phyloP scores from a whole-genome alignment of 2,113 vertebrate genomes.

The Mohoua ochrocephala region DNA sequence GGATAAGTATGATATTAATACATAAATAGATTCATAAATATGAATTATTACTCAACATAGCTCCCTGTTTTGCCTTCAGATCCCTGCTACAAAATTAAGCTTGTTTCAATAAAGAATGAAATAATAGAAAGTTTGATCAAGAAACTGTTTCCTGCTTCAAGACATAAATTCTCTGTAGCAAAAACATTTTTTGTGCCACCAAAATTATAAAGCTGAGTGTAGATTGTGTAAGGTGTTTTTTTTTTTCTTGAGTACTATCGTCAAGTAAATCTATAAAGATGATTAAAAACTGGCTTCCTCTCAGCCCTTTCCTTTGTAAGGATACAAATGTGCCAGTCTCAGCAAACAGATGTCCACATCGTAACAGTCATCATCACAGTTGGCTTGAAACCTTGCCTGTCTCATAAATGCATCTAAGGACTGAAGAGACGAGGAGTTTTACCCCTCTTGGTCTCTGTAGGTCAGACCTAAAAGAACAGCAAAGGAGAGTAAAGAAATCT shows the following conservation, averaged over 20 bases:
- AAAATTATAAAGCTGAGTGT: not conserved
- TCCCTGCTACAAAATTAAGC: not conserved
- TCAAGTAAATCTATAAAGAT: not conserved
- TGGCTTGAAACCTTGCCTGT: not conserved
- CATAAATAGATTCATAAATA: not conserved
- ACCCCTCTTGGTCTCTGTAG: not conserved
- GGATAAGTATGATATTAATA: not conserved
- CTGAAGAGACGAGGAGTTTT: not conserved
- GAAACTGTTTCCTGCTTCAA: not conserved
- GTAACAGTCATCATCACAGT: not conserved
- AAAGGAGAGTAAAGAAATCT: not conserved
- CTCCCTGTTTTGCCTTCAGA: not conserved
- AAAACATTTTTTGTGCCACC: not conserved
- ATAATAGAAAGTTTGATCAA: not conserved
- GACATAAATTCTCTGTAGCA: not conserved
- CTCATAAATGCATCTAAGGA: not conserved
- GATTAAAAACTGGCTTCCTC: not conserved
- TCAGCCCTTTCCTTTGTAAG: not conserved
- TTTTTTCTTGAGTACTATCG: not conserved
- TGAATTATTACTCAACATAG: not conserved
- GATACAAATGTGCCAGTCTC: not conserved
- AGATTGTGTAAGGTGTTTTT: not conserved
- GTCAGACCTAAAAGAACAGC: not conserved
- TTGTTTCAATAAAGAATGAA: not conserved
- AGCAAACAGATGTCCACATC: slow-evolving; percentile 41